These are phyloP conservation scores for Scyliorhinus canicula DNA, from an alignment of 2,797 vertebrate species.

Conservation along the genomic window DNA sequence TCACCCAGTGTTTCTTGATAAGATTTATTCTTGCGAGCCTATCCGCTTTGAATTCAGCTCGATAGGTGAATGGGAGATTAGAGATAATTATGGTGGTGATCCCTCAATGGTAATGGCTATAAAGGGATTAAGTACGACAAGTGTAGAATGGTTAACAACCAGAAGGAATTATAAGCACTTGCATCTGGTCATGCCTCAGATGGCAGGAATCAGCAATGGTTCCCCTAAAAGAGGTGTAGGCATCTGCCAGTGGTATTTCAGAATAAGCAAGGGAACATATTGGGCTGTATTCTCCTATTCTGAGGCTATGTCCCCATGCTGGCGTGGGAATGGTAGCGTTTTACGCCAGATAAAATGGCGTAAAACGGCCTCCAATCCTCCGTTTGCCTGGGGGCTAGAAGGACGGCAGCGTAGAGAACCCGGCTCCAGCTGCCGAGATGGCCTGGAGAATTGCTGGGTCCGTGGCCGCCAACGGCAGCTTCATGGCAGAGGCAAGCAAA, in stretches of 20 bases:
- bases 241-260: not conserved
- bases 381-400: no score
- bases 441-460: no score
- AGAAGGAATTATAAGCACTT: not conserved
- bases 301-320: no score
- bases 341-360: no score
- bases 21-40: not conserved
- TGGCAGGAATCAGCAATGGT: not conserved
- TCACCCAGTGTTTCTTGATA: not conserved
- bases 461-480: no score
- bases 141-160: not conserved
- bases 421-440: no score
- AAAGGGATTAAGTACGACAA: not conserved
- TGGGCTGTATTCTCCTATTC: no score
- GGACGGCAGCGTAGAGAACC: no score
- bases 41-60: not conserved
- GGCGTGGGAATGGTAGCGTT: no score
- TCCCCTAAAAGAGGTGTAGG: not conserved
- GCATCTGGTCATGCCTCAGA: not conserved
- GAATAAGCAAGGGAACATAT: not conserved
- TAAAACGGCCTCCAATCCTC: no score
- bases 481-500: no score
- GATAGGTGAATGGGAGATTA: not conserved
- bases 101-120: not conserved
- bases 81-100: not conserved